phyloP scores from a whole-genome alignment of 2,113 vertebrate genomes.

The Pteruthius melanotis region DNA sequence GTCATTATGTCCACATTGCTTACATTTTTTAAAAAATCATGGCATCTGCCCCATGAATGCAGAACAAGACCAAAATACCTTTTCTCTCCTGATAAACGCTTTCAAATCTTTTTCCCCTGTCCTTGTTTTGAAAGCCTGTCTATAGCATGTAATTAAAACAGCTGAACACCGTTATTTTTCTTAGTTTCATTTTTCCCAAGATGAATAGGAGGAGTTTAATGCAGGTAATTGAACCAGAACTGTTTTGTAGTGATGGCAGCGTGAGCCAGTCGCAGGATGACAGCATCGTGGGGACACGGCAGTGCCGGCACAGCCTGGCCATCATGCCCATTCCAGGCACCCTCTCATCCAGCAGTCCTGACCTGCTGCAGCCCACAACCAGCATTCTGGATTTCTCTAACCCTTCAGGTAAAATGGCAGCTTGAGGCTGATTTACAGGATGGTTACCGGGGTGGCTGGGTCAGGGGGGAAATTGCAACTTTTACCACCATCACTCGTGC shows the following conservation, averaged over 20 bases:
- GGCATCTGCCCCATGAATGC: background rate
- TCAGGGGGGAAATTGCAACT: accelerated
- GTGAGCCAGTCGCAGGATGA: slow-evolving; percentile 95
- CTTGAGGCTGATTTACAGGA: background rate
- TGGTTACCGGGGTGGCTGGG: background rate
- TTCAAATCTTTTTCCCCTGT: background rate
- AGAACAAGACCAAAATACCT: background rate
- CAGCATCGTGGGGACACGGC: slow-evolving; percentile 94
- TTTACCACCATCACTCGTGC: accelerated
- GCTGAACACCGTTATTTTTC: background rate
- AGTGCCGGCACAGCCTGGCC: slow-evolving; percentile 91
- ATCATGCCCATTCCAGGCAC: slow-evolving; percentile 94
- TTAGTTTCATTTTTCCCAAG: background rate
- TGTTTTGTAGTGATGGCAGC: slow-evolving; percentile 84
- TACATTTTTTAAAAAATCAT: background rate
- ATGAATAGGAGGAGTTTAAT: background rate
- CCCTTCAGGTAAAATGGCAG: slow-evolving; percentile 81
- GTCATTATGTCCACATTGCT: background rate
- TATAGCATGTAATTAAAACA: background rate
- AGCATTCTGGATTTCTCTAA: slow-evolving; percentile 91
- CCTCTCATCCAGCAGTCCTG: slow-evolving; percentile 92
- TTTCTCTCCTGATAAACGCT: accelerated
- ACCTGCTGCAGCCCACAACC: slow-evolving; percentile 89
- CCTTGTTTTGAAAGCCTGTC: background rate
- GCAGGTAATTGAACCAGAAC: accelerated